phyloP scores from a whole-genome alignment of 2,113 vertebrate genomes.

The Lepisosteus osseus region DNA sequence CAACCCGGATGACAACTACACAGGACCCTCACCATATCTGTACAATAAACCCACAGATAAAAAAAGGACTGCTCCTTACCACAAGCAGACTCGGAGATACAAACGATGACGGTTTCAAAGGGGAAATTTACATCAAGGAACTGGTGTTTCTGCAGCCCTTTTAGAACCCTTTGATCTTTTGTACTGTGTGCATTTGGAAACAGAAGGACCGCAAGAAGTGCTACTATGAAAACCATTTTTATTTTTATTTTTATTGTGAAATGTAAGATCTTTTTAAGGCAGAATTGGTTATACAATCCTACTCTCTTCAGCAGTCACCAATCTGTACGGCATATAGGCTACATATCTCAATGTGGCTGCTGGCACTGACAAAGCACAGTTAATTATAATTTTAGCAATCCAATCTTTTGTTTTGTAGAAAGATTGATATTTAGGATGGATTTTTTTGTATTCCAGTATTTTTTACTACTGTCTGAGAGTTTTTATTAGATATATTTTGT shows the following conservation, averaged over 20 bases:
- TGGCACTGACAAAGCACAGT: slow-evolving; percentile 16
- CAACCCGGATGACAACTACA: slow-evolving; percentile 85
- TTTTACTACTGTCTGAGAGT: slow-evolving; percentile 32
- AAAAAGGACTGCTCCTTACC: slow-evolving; percentile 91
- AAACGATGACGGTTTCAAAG: slow-evolving; percentile 56
- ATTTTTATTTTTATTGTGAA: slow-evolving; percentile 32
- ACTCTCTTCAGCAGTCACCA: neutral
- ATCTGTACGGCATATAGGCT: neutral
- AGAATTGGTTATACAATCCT: neutral
- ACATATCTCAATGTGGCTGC: neutral
- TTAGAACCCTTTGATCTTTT: neutral
- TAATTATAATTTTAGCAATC: slow-evolving; percentile 16
- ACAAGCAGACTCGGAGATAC: slow-evolving; percentile 66
- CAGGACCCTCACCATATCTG: slow-evolving; percentile 82
- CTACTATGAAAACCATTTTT: slow-evolving; percentile 4
- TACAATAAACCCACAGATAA: slow-evolving; percentile 93
- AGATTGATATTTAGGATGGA: slow-evolving; percentile 14
- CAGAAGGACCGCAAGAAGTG: slow-evolving; percentile 4
- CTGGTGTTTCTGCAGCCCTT: neutral
- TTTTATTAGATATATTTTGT: slow-evolving; percentile 31
- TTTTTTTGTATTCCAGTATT: slow-evolving; percentile 23
- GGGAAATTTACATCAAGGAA: slow-evolving; percentile 20
- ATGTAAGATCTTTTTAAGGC: slow-evolving; percentile 14
- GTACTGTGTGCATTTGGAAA: neutral
- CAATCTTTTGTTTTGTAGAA: slow-evolving; percentile 13